Percentiles rank a stretch among this genome's conserved stretches.
phyloP scores from a whole-genome alignment of 2,113 vertebrate species.

The Ceyx cyanopectus region DNA sequence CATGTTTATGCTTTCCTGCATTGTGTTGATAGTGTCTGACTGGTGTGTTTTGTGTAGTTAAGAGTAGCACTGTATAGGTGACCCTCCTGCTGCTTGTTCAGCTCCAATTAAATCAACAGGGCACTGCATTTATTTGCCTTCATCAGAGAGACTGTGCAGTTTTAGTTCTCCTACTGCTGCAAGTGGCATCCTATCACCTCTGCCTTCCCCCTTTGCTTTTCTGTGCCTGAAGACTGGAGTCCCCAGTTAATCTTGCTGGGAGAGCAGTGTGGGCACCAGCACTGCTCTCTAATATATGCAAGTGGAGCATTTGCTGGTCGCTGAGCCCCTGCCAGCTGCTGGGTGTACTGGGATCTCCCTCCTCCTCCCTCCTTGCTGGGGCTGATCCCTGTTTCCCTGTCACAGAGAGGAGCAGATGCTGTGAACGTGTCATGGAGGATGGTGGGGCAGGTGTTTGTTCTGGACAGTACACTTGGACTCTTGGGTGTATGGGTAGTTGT shows the following conservation, averaged over 20 bases:
- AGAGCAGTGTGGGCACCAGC: no score
- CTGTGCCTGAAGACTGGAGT: neutral
- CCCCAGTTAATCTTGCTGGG: neutral
- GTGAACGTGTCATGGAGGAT: neutral
- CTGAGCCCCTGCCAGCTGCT: neutral
- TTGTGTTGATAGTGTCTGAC: neutral
- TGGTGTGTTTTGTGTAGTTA: neutral
- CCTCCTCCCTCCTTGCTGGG: neutral
- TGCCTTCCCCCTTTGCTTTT: neutral
- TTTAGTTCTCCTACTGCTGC: neutral
- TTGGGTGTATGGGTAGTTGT: neutral
- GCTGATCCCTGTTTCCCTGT: neutral
- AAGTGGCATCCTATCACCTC: neutral
- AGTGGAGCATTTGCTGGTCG: neutral
- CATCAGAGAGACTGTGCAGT: neutral
- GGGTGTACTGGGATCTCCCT: neutral
- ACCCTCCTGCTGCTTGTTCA: neutral
- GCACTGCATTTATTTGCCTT: neutral
- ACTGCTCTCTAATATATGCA: neutral
- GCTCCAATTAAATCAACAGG: neutral
- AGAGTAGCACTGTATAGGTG: neutral
- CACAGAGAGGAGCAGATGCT: neutral
- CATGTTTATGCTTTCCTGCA: neutral
- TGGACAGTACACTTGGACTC: rapidly evolving
- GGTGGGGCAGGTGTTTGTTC: neutral